Base-by-base conservation (phyloP, 2,797 vertebrate species). In the Spondyliosoma cantharus region DNA sequence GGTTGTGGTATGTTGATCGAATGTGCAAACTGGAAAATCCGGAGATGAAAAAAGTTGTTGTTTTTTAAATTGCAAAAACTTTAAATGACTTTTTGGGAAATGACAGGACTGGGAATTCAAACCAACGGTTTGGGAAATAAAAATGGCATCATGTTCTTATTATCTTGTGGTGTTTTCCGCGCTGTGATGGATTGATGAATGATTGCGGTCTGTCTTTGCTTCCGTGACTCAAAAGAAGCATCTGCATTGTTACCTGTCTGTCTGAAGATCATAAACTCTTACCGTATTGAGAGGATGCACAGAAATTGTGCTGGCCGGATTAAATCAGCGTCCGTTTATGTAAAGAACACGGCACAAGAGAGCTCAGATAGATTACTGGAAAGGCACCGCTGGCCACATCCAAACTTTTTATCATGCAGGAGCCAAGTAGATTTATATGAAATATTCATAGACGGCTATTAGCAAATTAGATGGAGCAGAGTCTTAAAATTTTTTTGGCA, bases 381-480 rank as follows among this genome's bases (percentile, higher is more conserved):
- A 88, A 62, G 78, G 77, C 68, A 68, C 66, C 14, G 59, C 62
- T 59, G 72, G 75, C 74, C 67, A 71, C 74, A 56, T 87, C 74
- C 76, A 88, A 86, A 86, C 86, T 78, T 84, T 90, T 83, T 71
- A 87, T 84, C 68, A 73, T 71, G n/a, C 24, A 20, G 46, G 19
- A 75, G 83, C 78, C 82, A 67, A 88, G 73, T 71, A 78, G 81
- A 90, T 90, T 90, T 88, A 88, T 89, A 87, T 89, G 75, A 90
- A 90, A 88, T 89, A 90, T 90, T 89, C 87, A 90, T 79, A 46
- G 65, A 80, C 53, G 42, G 65, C 90, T 87, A 89, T 93, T 91
- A 92, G 87, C 83, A 91, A 92, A 91, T 93, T 90, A 90, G 79
- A 87, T 29, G n/a, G 68, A 79, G 73, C 82, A 72, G 67, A 73